Conservation (phyloP, 2,797 vertebrate species). For the Melanogrammus aeglefinus region DNA sequence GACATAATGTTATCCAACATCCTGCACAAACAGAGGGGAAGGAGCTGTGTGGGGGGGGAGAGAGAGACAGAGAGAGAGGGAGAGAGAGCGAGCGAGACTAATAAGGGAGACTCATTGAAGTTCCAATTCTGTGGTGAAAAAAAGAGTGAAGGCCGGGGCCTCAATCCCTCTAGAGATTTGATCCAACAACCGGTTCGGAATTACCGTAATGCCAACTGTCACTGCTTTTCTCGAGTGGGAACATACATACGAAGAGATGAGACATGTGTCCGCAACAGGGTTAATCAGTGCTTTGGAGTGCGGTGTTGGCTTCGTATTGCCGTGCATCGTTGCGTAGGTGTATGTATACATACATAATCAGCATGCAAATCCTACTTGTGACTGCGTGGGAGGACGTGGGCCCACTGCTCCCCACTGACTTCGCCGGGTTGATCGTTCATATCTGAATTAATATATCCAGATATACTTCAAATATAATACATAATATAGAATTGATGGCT, state of each 20-base stretch:
- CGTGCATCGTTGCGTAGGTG: not conserved
- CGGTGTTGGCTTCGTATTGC: conserved; percentile 23
- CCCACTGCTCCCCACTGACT: too few species aligned
- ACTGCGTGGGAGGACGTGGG: too few species aligned
- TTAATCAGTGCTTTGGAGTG: not conserved
- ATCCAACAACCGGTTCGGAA: conserved; percentile 33
- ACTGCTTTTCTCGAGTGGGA: not conserved
- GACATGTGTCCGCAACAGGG: conserved; percentile 9
- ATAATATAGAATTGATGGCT: too few species aligned
- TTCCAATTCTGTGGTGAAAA: conserved; percentile 26
- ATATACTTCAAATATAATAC: too few species aligned
- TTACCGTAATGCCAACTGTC: conserved; percentile 30
- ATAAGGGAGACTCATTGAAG: conserved; percentile 48
- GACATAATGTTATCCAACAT: not conserved
- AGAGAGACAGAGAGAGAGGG: not conserved
- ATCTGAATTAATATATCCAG: too few species aligned
- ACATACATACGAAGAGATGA: conserved; percentile 34
- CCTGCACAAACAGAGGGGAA: not conserved
- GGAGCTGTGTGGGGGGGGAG: too few species aligned
- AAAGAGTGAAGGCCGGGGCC: conserved; percentile 18
- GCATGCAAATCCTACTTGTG: too few species aligned
- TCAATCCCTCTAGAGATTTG: conserved; percentile 30
- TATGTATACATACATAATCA: not conserved
- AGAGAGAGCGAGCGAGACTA: conserved; percentile 18
- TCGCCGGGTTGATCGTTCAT: too few species aligned